Base-by-base conservation (phyloP, 2,888 invertebrate genomes). In the Napeogenes sylphis region DNA sequence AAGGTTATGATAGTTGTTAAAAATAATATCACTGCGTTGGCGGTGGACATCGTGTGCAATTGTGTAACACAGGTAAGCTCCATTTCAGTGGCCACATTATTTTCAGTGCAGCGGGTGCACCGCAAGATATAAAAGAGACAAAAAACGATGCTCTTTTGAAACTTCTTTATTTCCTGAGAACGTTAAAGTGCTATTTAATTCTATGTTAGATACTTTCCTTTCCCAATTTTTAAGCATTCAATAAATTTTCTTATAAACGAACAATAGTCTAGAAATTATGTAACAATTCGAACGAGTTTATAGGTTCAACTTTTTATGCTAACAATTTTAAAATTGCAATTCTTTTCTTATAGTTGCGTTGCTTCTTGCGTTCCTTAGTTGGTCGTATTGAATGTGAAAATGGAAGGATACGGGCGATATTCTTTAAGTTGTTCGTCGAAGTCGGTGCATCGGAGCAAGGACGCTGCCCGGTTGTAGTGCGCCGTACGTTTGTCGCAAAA, bases 111-210 rank as follows among this genome's bases (percentile, higher is more conserved):
- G 73, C 76, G 78, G 75, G 73, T 75, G 72, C 76, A 72, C 73
- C 70, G 73, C 71, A 75, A 81, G 79, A 81, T 82, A 83, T 82
- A 85, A 80, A 84, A 77, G 78, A 77, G 67, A 71, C 68, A 70
- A 78, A 82, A 85, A 87, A 87, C 85, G 83, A 79, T 79, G 81
- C 79, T 80, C 83, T 81, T 81, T 83, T 83, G 82, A 84, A 83
- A 86, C 80, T 87, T 84, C 87, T 87, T 86, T 88, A 88, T 85
- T 88, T 83, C 78, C 84, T 84, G 83, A 84, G 83, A 86, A 81
- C 83, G 79, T 80, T 83, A 85, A 85, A 88, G 84, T 87, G 87
- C 76, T 85, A 84, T 89, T 87, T 89, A 89, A 88, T 89, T 89
- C 86, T 83, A 83, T 80, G 79, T 79, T 80, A 76, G 80, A 87